A percentile compares a stretch with the other conserved stretches of the same genome.
Evolutionary conservation across 1,140 invertebrate species (phyloP).

Genomic region (Xylocopa sonorina): DNA sequence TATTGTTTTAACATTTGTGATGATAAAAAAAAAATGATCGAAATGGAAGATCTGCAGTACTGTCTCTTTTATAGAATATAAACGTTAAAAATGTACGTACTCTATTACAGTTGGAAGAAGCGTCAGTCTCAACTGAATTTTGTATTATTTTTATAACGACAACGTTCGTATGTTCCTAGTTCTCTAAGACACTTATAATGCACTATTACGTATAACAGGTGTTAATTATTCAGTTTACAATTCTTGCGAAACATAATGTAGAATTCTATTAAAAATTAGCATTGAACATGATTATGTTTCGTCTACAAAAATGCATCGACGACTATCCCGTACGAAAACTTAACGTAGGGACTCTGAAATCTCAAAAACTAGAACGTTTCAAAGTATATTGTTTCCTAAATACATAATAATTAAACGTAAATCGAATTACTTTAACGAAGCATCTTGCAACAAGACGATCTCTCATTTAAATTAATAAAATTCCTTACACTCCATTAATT

Average conservation of each 20-base stretch:
- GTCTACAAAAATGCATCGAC: slow-evolving; percentile 21
- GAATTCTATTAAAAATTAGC: slow-evolving; percentile 27
- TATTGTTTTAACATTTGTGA: background rate
- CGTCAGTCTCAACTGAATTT: slow-evolving; percentile 1
- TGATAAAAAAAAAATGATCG: background rate
- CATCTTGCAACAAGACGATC: slow-evolving; percentile 26
- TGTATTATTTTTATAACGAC: background rate
- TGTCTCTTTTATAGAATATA: slow-evolving; percentile 4
- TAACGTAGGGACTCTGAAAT: slow-evolving; percentile 58
- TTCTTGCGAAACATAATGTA: slow-evolving; percentile 15
- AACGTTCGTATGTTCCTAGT: slow-evolving; percentile 32
- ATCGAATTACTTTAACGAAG: background rate
- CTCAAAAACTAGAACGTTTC: background rate
- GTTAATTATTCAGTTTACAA: background rate
- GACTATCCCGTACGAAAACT: slow-evolving; percentile 50
- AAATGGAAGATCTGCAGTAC: background rate
- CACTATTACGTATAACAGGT: background rate
- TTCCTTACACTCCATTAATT: slow-evolving; percentile 32
- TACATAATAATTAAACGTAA: slow-evolving; percentile 12
- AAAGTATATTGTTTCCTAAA: slow-evolving; percentile 3
- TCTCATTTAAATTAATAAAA: too few relatives aligned
- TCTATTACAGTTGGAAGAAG: slow-evolving; percentile 14
- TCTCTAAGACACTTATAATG: slow-evolving; percentile 29
- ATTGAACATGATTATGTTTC: slow-evolving; percentile 16
- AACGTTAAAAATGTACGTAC: slow-evolving; percentile 20